These are phyloP conservation scores for Euspilapteryx auroguttella DNA, from an alignment of 2,888 invertebrate genomes.

Conservation along the genomic window DNA sequence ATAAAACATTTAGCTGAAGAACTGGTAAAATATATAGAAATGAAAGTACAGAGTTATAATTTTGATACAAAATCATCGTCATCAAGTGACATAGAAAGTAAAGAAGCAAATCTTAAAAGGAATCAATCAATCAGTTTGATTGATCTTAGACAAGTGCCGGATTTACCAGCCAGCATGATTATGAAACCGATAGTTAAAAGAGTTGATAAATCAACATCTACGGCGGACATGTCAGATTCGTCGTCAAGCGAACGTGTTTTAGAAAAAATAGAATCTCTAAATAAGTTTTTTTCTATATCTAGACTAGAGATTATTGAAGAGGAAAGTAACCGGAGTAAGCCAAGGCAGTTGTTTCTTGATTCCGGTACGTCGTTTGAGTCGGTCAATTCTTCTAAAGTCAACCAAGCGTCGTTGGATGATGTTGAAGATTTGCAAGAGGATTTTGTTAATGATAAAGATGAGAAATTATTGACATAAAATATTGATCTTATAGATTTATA, in stretches of 20 bases:
- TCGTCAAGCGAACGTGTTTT: slow-evolving; percentile 34
- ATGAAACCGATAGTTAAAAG: slow-evolving; percentile 35
- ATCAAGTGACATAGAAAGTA: no score
- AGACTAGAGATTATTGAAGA: slow-evolving; percentile 51
- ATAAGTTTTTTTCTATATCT: slow-evolving; percentile 44
- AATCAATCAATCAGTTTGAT: slow-evolving; percentile 43
- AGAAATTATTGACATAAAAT: no score
- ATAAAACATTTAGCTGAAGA: slow-evolving; percentile 30
- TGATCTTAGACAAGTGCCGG: slow-evolving; percentile 43
- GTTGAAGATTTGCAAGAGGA: slow-evolving; percentile 46
- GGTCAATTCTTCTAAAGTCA: slow-evolving; percentile 12
- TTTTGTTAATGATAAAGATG: no score
- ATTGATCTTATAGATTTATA: no score
- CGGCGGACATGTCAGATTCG: slow-evolving; percentile 40
- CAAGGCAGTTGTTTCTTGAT: slow-evolving; percentile 9
- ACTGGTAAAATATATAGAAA: slow-evolving; percentile 30
- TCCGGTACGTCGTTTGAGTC: slow-evolving; percentile 3
- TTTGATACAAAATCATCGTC: slow-evolving; percentile 17
- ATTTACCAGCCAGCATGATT: slow-evolving; percentile 42
- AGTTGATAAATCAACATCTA: slow-evolving; percentile 46
- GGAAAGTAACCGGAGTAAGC: no score
- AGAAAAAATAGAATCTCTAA: slow-evolving; percentile 42
- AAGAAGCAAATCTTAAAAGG: no score
- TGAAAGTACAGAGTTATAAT: slow-evolving; percentile 23
- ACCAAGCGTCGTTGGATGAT: slow-evolving; percentile 45